Evolutionary conservation across 2,888 invertebrate species (phyloP).

Genomic region (Himalopsyche japonica): DNA sequence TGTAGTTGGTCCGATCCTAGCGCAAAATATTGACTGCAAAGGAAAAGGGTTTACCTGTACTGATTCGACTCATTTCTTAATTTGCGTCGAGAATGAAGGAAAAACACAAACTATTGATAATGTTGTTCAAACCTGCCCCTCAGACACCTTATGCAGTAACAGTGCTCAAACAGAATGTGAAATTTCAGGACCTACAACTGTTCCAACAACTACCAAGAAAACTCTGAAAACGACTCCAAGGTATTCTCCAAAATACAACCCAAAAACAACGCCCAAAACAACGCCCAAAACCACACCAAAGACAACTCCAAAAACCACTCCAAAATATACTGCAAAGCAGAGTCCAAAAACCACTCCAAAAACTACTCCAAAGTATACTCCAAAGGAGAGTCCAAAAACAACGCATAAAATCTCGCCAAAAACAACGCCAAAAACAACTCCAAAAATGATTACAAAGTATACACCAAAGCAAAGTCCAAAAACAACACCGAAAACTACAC

Average conservation of each 20-base stretch:
- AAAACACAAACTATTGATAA: slow-evolving; percentile 33
- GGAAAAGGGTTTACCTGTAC: slow-evolving; percentile 40
- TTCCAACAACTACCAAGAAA: not conserved
- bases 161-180: slow-evolving; percentile 30
- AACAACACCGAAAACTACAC: not conserved
- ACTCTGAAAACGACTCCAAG: not conserved
- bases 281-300: not conserved
- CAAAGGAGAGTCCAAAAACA: not conserved
- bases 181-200: not conserved
- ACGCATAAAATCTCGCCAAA: not conserved
- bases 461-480: slow-evolving; percentile 25
- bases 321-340: not conserved
- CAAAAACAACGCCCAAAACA: not conserved
- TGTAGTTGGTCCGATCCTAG: not conserved
- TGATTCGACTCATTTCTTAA: slow-evolving; percentile 37
- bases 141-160: slow-evolving; percentile 36
- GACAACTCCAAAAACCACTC: not conserved
- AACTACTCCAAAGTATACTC: not conserved
- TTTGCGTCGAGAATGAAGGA: slow-evolving; percentile 39
- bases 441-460: slow-evolving; percentile 11
- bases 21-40: slow-evolving; percentile 30
- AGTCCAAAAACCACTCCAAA: not conserved
- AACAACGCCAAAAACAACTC: slow-evolving; percentile 23
- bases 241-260: not conserved
- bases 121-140: slow-evolving; percentile 34